These are phyloP conservation scores for Hipposideros larvatus DNA, from an alignment of 2,797 vertebrate species.

Conservation along the genomic window DNA sequence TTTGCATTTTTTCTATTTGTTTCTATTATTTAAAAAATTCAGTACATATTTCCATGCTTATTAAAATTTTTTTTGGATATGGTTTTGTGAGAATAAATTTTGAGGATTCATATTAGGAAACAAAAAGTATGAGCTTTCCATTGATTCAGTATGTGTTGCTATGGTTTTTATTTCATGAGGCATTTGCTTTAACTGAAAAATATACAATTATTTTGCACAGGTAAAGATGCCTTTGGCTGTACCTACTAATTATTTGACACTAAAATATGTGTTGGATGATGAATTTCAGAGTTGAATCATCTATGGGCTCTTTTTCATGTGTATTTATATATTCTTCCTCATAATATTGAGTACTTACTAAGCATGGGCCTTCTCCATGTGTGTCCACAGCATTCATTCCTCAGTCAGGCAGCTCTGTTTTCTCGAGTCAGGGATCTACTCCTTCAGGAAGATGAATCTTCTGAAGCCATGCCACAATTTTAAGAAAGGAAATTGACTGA, in stretches of 20 bases:
- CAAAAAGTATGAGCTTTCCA: neutral
- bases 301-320: neutral
- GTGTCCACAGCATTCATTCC: neutral
- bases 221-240: neutral
- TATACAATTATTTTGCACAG: constrained; percentile 20
- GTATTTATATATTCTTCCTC: neutral
- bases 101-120: neutral
- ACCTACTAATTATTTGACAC: neutral
- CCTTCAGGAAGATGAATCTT: neutral
- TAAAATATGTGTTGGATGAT: neutral
- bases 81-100: neutral
- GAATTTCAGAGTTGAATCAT: neutral
- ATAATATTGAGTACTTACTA: neutral
- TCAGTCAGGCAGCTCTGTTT: neutral
- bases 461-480: neutral
- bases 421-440: neutral
- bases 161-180: neutral
- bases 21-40: neutral
- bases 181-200: constrained; percentile 15
- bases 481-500: constrained; percentile 15
- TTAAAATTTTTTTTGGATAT: neutral
- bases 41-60: neutral
- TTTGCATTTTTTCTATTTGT: neutral
- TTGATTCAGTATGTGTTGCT: neutral
- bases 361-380: neutral